Conservation (phyloP, 2,888 invertebrate genomes). For the Salpingus planirostris region DNA sequence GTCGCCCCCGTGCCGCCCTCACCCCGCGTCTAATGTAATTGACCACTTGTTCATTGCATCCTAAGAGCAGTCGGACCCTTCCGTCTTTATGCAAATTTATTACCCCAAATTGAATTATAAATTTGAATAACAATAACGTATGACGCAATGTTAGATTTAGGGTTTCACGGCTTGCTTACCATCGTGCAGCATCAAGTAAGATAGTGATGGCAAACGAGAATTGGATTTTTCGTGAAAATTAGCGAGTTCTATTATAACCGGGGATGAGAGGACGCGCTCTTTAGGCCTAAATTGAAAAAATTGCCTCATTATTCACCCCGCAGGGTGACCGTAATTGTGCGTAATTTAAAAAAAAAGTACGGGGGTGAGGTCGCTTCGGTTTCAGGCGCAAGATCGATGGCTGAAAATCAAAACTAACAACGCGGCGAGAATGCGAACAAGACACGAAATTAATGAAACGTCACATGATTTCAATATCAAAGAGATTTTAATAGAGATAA, state of each 20-base stretch:
- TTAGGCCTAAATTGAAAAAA: neutral
- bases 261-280: neutral
- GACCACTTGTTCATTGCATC: constrained; percentile 33
- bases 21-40: constrained; percentile 21
- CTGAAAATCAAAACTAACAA: constrained; percentile 24
- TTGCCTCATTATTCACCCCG: neutral
- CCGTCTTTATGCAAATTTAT: constrained; percentile 42
- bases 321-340: too few relatives aligned
- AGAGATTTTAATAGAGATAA: constrained; percentile 44
- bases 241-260: too few relatives aligned
- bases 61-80: constrained; percentile 31
- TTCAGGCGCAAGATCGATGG: constrained; percentile 4
- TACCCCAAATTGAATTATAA: constrained; percentile 44
- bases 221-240: too few relatives aligned
- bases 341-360: too few relatives aligned
- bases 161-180: constrained; percentile 39
- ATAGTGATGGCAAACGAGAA: too few relatives aligned
- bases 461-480: constrained; percentile 45
- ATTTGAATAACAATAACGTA: constrained; percentile 44
- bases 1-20: too few relatives aligned
- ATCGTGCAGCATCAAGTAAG: constrained; percentile 15
- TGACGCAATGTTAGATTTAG: constrained; percentile 39
- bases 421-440: constrained; percentile 35
- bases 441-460: constrained; percentile 42
- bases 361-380: neutral